Percentiles rank a stretch among this genome's conserved stretches.
phyloP scores from a whole-genome alignment of 37 sponge, comb jelly and placozoan species.

The Lycopodina hypogea region DNA sequence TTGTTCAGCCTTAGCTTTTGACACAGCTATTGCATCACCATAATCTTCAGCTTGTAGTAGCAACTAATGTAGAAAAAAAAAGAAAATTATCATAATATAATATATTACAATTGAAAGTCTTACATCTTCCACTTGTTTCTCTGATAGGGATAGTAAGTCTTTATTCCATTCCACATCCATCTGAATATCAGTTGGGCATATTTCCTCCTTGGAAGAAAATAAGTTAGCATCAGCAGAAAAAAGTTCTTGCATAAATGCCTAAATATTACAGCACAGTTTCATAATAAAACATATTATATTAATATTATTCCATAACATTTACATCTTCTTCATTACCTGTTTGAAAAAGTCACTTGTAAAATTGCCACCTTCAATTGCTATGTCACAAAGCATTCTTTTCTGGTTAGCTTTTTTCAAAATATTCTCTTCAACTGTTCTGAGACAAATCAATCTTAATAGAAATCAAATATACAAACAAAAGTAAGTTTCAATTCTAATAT shows the following conservation, averaged over 20 bases:
- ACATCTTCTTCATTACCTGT: constrained; percentile 38
- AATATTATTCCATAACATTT: too few species aligned
- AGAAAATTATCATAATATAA: neutral
- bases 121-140: constrained; percentile 74
- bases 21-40: constrained; percentile 80
- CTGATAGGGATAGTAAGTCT: constrained; percentile 25
- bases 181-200: too few species aligned
- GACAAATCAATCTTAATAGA: constrained; percentile 73
- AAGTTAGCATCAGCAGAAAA: neutral
- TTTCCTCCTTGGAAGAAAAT: neutral
- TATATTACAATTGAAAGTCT: neutral
- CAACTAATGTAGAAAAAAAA: constrained; percentile 39
- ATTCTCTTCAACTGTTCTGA: constrained; percentile 94
- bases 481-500: neutral
- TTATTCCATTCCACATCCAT: neutral
- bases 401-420: constrained; percentile 99
- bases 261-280: too few species aligned
- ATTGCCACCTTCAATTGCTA: constrained; percentile 95
- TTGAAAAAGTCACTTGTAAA: constrained; percentile 97
- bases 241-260: constrained; percentile 32
- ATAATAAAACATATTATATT: too few species aligned
- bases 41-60: constrained; percentile 85
- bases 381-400: constrained; percentile 87
- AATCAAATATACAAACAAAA: neutral
- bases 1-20: constrained; percentile 80